Conservation (phyloP, 2,113 vertebrate species). For the Prinia subflava region DNA sequence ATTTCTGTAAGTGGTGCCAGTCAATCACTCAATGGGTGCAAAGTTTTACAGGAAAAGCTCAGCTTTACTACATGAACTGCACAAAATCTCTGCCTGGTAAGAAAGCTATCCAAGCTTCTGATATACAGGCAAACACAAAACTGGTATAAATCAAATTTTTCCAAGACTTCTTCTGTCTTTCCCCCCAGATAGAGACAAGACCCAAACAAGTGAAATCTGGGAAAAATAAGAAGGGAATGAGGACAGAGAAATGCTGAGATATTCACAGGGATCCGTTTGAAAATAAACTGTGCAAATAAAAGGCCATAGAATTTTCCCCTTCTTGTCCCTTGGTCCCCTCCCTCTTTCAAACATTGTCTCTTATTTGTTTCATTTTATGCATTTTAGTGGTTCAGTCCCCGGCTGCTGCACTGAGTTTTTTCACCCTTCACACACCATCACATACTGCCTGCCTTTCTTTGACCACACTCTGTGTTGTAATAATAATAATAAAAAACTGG, state of each 20-base stretch:
- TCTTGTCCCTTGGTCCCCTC: neutral
- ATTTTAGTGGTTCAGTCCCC: neutral
- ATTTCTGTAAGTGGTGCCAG: neutral
- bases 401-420: neutral
- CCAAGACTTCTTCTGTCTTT: neutral
- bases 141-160: neutral
- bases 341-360: neutral
- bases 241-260: neutral
- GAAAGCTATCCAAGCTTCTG: neutral
- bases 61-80: neutral
- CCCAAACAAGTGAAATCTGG: neutral
- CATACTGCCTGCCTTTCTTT: conserved; percentile 40
- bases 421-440: conserved; percentile 21
- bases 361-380: neutral
- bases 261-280: neutral
- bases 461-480: conserved; percentile 62
- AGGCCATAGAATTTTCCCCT: neutral
- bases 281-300: neutral
- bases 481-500: conserved; percentile 70
- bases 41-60: neutral
- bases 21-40: neutral
- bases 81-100: neutral
- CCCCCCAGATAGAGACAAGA: neutral
- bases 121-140: neutral
- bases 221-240: neutral